Conservation (phyloP, 2,888 invertebrate species). For the Tribolium freemani region DNA sequence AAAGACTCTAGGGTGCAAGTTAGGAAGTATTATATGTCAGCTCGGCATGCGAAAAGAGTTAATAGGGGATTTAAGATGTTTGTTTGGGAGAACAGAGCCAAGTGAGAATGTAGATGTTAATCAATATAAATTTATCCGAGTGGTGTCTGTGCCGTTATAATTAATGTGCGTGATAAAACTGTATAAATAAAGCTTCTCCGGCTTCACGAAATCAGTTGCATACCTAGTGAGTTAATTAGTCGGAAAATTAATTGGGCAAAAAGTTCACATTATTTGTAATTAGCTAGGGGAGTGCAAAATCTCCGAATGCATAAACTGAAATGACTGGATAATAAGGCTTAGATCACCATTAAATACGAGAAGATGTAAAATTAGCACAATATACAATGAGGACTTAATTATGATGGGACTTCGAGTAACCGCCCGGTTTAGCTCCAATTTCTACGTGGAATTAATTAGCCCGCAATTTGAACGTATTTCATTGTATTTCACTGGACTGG, state of each 20-base stretch:
- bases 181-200: conserved; percentile 19
- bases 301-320: conserved; percentile 34
- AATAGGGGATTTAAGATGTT: neutral
- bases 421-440: conserved; percentile 27
- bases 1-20: conserved; percentile 10
- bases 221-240: conserved; percentile 32
- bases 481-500: neutral
- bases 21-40: neutral
- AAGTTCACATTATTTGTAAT: conserved; percentile 32
- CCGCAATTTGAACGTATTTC: neutral
- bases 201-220: conserved; percentile 23
- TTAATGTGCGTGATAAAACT: conserved; percentile 12
- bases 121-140: conserved; percentile 15
- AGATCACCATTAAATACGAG: conserved; percentile 41
- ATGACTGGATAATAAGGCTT: conserved; percentile 35
- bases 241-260: conserved; percentile 36
- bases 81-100: neutral
- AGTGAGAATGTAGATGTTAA: neutral
- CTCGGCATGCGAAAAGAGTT: neutral
- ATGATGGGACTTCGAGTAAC: conserved; percentile 35
- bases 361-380: conserved; percentile 43
- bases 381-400: conserved; percentile 41
- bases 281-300: conserved; percentile 30
- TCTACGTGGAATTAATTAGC: conserved; percentile 36
- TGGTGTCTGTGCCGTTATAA: conserved; percentile 17